Evolutionary conservation across 1,140 invertebrate species (phyloP).

Genomic region (Drosophila varians): DNA sequence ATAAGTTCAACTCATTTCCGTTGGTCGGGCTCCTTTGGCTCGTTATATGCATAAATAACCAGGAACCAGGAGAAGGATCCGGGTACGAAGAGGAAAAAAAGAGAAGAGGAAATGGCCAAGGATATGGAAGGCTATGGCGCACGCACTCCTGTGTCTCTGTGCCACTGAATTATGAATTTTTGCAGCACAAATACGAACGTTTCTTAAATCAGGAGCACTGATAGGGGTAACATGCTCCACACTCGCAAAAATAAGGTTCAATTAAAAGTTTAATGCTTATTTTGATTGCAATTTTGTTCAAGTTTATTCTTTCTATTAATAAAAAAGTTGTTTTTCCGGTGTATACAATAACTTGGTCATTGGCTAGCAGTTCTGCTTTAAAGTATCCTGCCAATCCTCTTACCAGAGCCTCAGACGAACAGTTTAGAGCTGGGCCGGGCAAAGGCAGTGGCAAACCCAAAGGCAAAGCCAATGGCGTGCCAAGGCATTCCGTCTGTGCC

Average conservation of each 20-base stretch:
- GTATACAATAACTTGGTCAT: slow-evolving; percentile 28
- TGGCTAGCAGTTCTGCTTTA: slow-evolving; percentile 30
- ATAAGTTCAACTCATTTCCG: slow-evolving; percentile 59
- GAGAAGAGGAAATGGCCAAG: not conserved
- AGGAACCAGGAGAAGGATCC: not conserved
- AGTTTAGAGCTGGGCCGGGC: slow-evolving; percentile 45
- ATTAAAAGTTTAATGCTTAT: not conserved
- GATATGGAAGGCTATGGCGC: slow-evolving; percentile 1
- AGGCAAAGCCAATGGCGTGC: not conserved
- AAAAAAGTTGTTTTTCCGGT: not conserved
- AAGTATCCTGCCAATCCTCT: slow-evolving; percentile 63
- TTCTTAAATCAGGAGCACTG: slow-evolving; percentile 37
- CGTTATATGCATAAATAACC: slow-evolving; percentile 67
- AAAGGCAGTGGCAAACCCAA: slow-evolving; percentile 9
- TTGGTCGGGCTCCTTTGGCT: slow-evolving; percentile 30
- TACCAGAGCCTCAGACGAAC: slow-evolving; percentile 41
- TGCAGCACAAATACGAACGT: slow-evolving; percentile 52
- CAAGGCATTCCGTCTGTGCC: slow-evolving; percentile 13
- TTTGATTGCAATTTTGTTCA: no score
- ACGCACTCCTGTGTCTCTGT: slow-evolving; percentile 33
- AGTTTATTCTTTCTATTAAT: no score
- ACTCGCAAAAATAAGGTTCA: not conserved
- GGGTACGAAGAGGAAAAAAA: not conserved
- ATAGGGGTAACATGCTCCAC: slow-evolving; percentile 2
- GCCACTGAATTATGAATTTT: slow-evolving; percentile 65